phyloP scores from a whole-genome alignment of 1,140 invertebrate species.

The Diabrotica undecimpunctata region DNA sequence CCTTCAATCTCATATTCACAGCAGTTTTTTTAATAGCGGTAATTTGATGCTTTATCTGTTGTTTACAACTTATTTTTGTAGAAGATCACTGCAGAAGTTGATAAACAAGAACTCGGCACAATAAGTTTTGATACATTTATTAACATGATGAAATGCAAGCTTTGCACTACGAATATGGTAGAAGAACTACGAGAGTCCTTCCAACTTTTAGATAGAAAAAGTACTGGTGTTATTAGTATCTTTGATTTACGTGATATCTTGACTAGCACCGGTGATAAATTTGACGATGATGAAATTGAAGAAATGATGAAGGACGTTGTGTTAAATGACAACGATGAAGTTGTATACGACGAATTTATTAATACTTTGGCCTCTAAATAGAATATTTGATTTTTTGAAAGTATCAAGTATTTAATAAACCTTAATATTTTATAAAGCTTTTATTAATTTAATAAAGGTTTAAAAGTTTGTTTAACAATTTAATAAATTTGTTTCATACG shows the following conservation, averaged over 20 bases:
- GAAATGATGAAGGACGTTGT: constrained; percentile 29
- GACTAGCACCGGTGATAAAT: background rate
- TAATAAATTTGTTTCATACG: too few species aligned
- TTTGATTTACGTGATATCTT: background rate
- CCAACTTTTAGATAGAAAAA: background rate
- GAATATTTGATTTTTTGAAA: background rate
- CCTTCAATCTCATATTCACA: too few species aligned
- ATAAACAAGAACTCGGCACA: constrained; percentile 47
- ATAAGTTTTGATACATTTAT: constrained; percentile 41
- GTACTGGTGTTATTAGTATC: background rate
- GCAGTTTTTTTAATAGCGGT: too few species aligned
- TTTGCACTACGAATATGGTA: background rate
- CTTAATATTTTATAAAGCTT: too few species aligned
- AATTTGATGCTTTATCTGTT: too few species aligned
- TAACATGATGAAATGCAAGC: background rate
- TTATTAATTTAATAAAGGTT: too few species aligned
- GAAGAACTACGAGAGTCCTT: background rate
- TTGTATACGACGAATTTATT: background rate
- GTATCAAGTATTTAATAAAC: too few species aligned
- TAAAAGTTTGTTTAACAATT: too few species aligned
- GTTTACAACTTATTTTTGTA: constrained; percentile 25
- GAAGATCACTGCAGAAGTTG: constrained; percentile 47
- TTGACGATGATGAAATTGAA: background rate
- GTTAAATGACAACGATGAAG: constrained; percentile 17
- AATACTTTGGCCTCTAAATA: background rate